These are phyloP conservation scores for Cantharis lateralis DNA, from an alignment of 2,888 invertebrate genomes.

Conservation along the genomic window DNA sequence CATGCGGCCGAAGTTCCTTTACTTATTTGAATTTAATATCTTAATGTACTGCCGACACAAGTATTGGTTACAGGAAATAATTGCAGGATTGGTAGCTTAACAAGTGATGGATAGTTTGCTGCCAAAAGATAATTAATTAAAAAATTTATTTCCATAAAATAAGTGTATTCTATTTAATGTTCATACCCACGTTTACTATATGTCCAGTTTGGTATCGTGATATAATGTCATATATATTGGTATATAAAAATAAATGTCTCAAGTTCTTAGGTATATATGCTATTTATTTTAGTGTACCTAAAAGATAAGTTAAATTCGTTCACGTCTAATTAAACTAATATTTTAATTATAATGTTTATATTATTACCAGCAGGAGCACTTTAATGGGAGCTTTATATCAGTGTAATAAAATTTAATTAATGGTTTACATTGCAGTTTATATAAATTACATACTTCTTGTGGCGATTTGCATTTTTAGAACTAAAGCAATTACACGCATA, in stretches of 20 bases:
- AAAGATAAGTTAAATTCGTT: neutral
- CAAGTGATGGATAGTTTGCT: no score
- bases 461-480: neutral
- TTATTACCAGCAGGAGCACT: neutral
- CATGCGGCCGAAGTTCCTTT: no score
- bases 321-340: neutral
- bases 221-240: neutral
- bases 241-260: neutral
- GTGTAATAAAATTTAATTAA: neutral
- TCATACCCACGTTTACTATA: neutral
- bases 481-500: neutral
- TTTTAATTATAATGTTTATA: neutral
- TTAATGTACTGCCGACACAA: no score
- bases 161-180: no score
- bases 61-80: no score
- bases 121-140: no score
- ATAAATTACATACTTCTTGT: neutral
- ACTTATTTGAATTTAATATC: no score
- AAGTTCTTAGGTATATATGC: neutral
- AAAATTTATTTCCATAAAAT: no score
- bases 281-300: neutral
- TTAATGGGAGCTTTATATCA: neutral
- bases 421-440: neutral
- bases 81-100: no score
- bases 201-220: neutral